phyloP scores from a whole-genome alignment of 2,888 invertebrate genomes.

The Trachelus iudaicus region DNA sequence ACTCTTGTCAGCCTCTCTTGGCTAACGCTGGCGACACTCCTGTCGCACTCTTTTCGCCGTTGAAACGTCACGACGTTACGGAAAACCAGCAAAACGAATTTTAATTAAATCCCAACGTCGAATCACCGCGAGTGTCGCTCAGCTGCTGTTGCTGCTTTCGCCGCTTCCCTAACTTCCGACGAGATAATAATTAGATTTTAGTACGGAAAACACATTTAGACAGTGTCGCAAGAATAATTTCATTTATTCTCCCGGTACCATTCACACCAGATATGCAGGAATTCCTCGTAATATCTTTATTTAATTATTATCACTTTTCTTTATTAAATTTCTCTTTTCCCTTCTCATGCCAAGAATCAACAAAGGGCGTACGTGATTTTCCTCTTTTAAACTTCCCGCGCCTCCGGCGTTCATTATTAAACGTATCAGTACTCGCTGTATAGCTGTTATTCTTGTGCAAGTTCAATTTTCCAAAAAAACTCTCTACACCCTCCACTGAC shows the following conservation, averaged over 20 bases:
- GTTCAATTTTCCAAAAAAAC: background rate
- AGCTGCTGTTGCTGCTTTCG: background rate
- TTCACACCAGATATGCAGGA: background rate
- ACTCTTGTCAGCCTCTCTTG: background rate
- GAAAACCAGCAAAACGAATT: slow-evolving; percentile 37
- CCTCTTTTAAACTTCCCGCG: background rate
- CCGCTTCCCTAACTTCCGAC: background rate
- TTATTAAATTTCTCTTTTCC: background rate
- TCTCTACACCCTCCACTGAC: background rate
- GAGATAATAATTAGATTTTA: background rate
- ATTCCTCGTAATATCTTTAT: background rate
- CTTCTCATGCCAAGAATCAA: background rate
- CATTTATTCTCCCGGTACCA: background rate
- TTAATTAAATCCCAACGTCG: slow-evolving; percentile 39
- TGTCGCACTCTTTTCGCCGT: background rate
- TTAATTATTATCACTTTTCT: background rate
- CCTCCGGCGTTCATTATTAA: background rate
- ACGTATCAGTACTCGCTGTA: background rate
- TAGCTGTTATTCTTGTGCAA: no score
- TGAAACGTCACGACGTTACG: background rate
- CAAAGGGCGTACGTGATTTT: background rate
- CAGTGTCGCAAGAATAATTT: background rate
- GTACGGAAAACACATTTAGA: background rate
- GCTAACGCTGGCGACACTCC: background rate
- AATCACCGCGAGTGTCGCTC: slow-evolving; percentile 17